A percentile compares a stretch with the other conserved stretches of the same genome.
Evolutionary conservation across 2,888 invertebrate genomes (phyloP).

Genomic region (Drosophila neutralis): DNA sequence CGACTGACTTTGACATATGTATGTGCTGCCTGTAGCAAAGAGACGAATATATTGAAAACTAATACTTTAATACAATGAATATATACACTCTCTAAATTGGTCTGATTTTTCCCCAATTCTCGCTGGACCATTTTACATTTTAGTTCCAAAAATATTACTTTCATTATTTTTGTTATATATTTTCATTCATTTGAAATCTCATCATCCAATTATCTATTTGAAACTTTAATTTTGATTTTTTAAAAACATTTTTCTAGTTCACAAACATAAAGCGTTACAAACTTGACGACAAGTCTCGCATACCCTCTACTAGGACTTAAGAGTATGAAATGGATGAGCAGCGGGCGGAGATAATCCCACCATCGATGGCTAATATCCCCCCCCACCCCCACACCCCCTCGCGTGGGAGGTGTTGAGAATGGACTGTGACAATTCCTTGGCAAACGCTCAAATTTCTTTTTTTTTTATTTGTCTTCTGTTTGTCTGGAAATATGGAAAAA

Average conservation of each 20-base stretch:
- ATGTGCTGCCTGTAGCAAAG: background rate
- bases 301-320: background rate
- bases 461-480: background rate
- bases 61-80: background rate
- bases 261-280: background rate
- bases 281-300: background rate
- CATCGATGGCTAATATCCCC: slow-evolving; percentile 3
- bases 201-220: background rate
- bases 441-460: background rate
- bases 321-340: slow-evolving; percentile 4
- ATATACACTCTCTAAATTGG: background rate
- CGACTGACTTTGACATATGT: background rate
- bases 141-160: background rate
- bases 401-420: background rate
- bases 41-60: background rate
- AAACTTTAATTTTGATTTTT: background rate
- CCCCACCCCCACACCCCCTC: background rate
- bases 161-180: too few relatives aligned
- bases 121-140: background rate
- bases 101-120: too few relatives aligned
- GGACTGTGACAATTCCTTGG: background rate
- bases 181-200: background rate
- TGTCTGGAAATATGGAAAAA: background rate
- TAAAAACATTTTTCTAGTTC: background rate
- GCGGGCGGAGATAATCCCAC: slow-evolving; percentile 17